Evolutionary conservation across 2,113 vertebrate genomes (phyloP).

Genomic region (Plotosus lineatus): DNA sequence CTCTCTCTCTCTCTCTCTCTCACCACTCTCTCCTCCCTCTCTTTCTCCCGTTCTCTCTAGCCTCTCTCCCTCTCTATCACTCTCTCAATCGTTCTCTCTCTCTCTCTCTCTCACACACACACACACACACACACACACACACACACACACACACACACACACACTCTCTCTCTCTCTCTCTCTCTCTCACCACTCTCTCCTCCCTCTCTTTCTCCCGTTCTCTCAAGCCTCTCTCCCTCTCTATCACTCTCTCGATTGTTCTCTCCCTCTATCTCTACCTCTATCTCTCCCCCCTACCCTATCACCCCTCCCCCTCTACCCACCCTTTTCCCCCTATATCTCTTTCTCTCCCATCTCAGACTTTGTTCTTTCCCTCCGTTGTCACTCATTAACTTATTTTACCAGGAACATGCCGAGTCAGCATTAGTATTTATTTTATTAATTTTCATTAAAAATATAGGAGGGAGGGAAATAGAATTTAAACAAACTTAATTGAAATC

Average conservation of each 20-base stretch:
- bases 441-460: neutral
- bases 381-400: constrained; percentile 70
- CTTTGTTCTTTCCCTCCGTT: constrained; percentile 61
- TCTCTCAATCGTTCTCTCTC: constrained; percentile 1
- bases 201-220: constrained; percentile 5
- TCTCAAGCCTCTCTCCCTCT: neutral
- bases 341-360: constrained; percentile 58
- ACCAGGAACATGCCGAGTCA: neutral
- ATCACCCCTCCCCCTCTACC: too few relatives aligned
- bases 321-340: neutral
- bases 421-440: neutral
- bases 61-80: constrained; percentile 1
- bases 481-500: neutral
- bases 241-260: neutral
- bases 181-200: neutral
- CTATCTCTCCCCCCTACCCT: neutral
- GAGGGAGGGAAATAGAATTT: neutral
- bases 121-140: too few relatives aligned
- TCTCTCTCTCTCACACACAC: constrained; percentile 42
- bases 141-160: too few relatives aligned
- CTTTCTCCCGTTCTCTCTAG: constrained; percentile 1
- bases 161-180: neutral
- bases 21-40: neutral
- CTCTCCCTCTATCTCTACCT: neutral
- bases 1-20: neutral